A percentile compares a stretch with the other conserved stretches of the same genome.
Conservation (phyloP, 30 jellyfish, hydroid and myxozoan genomes). For the Mastigias papua region DNA sequence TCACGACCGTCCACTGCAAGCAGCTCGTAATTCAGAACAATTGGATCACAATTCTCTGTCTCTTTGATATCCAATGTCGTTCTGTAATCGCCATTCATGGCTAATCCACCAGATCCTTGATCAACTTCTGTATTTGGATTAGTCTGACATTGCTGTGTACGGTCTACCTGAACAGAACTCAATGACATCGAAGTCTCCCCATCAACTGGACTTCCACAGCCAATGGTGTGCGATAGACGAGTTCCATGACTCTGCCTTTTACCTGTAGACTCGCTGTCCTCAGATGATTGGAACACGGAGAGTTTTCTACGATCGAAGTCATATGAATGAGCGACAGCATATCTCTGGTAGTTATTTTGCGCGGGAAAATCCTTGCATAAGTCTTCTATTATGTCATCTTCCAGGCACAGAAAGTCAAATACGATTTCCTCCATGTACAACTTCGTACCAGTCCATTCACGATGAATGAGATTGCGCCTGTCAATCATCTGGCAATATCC, state of each 20-base stretch:
- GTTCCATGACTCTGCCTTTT: background rate
- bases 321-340: conserved; percentile 28
- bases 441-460: background rate
- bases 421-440: conserved; percentile 71
- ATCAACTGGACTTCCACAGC: background rate
- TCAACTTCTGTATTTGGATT: background rate
- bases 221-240: background rate
- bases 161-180: background rate
- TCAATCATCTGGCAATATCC: background rate
- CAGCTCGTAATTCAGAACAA: conserved; percentile 8
- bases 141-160: background rate
- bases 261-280: background rate
- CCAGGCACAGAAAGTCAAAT: conserved; percentile 61
- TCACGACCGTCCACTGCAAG: background rate
- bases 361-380: conserved; percentile 68
- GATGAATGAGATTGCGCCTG: background rate
- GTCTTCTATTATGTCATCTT: conserved; percentile 66
- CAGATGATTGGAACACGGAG: background rate
- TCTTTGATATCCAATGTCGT: background rate
- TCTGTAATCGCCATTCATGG: background rate
- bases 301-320: conserved; percentile 32
- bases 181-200: background rate
- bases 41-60: background rate
- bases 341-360: conserved; percentile 40
- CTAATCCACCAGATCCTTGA: background rate